These are phyloP conservation scores for Hozukius guyotensis DNA, from an alignment of 2,797 vertebrate genomes.

Conservation along the genomic window DNA sequence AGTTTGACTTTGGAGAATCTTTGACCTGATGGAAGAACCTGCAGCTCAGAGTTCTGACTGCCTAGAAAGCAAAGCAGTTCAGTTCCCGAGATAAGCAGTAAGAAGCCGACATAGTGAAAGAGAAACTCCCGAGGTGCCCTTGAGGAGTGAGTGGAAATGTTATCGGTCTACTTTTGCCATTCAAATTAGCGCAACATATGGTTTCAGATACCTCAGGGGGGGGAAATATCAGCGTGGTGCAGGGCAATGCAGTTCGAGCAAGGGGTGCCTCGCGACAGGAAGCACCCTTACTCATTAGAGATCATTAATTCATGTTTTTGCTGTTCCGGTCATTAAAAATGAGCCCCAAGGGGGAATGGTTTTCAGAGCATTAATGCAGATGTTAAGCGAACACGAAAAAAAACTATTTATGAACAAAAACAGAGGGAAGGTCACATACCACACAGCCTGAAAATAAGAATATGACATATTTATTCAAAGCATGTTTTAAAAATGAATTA, in stretches of 20 bases:
- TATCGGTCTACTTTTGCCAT: constrained; percentile 13
- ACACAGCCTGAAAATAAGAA: background rate
- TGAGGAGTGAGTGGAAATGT: background rate
- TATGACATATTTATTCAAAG: background rate
- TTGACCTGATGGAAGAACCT: background rate
- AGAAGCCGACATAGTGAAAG: background rate
- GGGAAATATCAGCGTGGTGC: constrained; percentile 24
- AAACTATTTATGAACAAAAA: constrained; percentile 44
- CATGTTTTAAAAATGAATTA: background rate
- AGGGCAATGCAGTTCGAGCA: constrained; percentile 16
- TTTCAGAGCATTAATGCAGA: constrained; percentile 49
- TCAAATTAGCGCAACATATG: constrained; percentile 27
- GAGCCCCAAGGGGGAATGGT: constrained; percentile 42
- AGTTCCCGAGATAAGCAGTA: background rate
- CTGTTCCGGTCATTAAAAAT: constrained; percentile 62
- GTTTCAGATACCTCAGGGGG: constrained; percentile 31
- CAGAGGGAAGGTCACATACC: constrained; percentile 34
- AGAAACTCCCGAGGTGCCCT: background rate
- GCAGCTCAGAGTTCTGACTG: background rate
- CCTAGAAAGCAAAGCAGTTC: background rate
- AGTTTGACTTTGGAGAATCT: background rate
- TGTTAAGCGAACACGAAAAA: constrained; percentile 47
- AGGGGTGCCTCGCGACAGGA: constrained; percentile 42
- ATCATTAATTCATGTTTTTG: constrained; percentile 58
- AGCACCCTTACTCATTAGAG: constrained; percentile 58